Evolutionary conservation across 1,140 invertebrate genomes (phyloP), one percentile per base, ranked within the genome.

Genomic region (Radopholus similis): DNA sequence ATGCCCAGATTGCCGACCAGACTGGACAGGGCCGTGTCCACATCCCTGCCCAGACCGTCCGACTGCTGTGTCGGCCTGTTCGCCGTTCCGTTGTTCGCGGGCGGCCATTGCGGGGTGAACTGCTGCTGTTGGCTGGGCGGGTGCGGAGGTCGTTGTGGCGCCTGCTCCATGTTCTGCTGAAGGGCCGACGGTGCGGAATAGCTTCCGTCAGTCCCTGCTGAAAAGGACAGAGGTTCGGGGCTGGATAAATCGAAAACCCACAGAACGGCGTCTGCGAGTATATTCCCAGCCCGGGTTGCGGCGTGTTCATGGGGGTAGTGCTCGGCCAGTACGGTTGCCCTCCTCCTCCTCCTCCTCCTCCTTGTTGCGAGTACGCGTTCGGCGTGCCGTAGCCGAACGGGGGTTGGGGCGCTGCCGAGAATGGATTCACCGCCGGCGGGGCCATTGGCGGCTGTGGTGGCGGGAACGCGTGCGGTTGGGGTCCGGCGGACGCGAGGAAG

Each of bases 211-310:
- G 26, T 53, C 2, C 42, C 53, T 15, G 73, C 73, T 75, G 64
- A 72, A 75, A n/a, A 11, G 51, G 11, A 15, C 26, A 55, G 18
- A 53, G 18, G 11, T 69, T 15, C 2, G 18, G 30, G 21, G n/a
- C 37, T 44, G n/a, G 28, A 28, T 6, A 37, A 5, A 11, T 6
- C 35, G 40, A 76, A 78, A n/a, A 80, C 70, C 71, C 23, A 56
- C 72, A 79, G 51, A 79, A 77, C 21, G 75, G 75, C 8, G 75
- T 77, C 59, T 77, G 75, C 9, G 76, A 60, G 64, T 77, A 77
- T 47, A 77, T 77, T 30, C 74, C 77, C 18, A 72, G 26, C 13
- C 13, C 38, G 9, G 64, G n/a, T 58, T 13, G 59, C 4, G 28
- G 34, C 26, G 6, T 47, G n/a, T 13, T 26, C 15, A 23, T 71